Evolutionary conservation across 1,140 invertebrate genomes (phyloP).

Genomic region (Archivesica marissinica): DNA sequence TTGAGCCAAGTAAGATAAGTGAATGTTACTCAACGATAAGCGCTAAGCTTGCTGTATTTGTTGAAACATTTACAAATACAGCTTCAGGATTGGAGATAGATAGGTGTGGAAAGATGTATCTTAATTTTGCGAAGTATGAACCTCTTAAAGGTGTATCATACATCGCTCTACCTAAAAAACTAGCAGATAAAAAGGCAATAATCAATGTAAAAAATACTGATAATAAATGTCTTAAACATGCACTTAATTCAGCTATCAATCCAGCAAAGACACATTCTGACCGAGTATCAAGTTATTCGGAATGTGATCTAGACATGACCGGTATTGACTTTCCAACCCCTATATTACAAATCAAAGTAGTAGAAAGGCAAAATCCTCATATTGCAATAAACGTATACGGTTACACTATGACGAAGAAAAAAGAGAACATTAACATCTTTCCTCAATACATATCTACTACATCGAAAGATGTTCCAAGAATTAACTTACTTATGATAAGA

Average conservation of each 20-base stretch:
- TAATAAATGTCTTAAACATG: constrained; percentile 34
- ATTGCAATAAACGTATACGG: constrained; percentile 6
- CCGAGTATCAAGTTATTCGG: background rate
- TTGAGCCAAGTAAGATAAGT: background rate
- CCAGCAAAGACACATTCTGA: background rate
- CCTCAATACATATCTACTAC: background rate
- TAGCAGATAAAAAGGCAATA: constrained; percentile 55
- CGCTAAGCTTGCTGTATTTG: background rate
- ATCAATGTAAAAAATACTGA: constrained; percentile 52
- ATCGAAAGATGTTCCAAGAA: background rate
- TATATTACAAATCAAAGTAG: background rate
- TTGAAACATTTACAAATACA: background rate
- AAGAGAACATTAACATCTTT: background rate
- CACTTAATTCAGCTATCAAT: constrained; percentile 19
- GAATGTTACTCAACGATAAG: background rate
- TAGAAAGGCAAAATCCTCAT: background rate
- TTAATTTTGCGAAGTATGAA: constrained; percentile 32
- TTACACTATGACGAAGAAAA: background rate
- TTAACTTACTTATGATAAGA: background rate
- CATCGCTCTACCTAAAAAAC: constrained; percentile 2
- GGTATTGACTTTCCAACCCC: constrained; percentile 12
- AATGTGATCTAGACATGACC: background rate
- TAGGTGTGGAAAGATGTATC: background rate
- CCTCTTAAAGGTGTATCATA: constrained; percentile 38
- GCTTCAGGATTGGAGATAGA: constrained; percentile 3